Percentiles rank a stretch among this genome's conserved stretches.
These are phyloP conservation scores for Biston stratarius DNA, from an alignment of 2,888 invertebrate species.

Conservation along the genomic window DNA sequence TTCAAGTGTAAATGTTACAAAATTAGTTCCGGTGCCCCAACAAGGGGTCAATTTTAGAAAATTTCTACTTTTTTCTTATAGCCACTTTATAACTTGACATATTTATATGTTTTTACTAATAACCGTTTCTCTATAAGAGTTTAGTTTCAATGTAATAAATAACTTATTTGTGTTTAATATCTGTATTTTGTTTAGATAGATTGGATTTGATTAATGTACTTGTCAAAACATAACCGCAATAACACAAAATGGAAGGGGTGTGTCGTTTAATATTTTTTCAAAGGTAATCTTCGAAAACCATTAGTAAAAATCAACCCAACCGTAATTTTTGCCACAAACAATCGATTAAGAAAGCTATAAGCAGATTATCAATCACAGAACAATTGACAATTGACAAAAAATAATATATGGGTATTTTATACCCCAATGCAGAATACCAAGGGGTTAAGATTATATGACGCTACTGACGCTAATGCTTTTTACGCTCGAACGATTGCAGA, in stretches of 20 bases:
- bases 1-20: conserved; percentile 78
- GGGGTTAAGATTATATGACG: conserved; percentile 29
- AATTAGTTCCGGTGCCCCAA: conserved; percentile 73
- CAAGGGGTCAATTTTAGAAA: conserved; percentile 78
- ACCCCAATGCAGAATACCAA: conserved; percentile 27
- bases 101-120: conserved; percentile 70
- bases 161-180: conserved; percentile 21
- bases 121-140: conserved; percentile 65
- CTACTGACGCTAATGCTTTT: conserved; percentile 48
- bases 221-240: conserved; percentile 5
- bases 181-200: not conserved
- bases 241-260: conserved; percentile 66
- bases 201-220: not conserved
- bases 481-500: conserved; percentile 65
- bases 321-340: conserved; percentile 74
- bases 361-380: conserved; percentile 70
- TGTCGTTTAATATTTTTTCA: conserved; percentile 57
- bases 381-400: conserved; percentile 57
- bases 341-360: conserved; percentile 62
- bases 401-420: conserved; percentile 51
- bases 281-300: conserved; percentile 44
- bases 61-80: conserved; percentile 63
- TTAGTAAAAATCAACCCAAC: conserved; percentile 62
- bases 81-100: conserved; percentile 65
- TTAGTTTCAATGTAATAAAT: conserved; percentile 54